Evolutionary conservation across 2,888 invertebrate species (phyloP).

Genomic region (Axea sp.): DNA sequence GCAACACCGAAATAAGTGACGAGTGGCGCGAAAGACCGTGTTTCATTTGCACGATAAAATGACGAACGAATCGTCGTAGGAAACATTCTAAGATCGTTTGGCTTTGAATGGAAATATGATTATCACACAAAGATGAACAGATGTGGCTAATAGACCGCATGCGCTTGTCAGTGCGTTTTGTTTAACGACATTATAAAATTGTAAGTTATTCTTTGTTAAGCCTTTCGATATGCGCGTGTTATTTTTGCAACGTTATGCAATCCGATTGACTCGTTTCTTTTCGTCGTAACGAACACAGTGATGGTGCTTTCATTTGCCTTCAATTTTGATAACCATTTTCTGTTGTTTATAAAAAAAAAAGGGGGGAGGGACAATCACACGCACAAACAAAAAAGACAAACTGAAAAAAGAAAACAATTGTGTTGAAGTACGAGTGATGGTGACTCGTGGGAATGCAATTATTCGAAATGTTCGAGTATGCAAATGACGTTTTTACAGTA

Average conservation of each 20-base stretch:
- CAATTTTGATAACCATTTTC: too few relatives aligned
- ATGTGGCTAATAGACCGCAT: conserved; percentile 12
- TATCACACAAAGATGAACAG: conserved; percentile 17
- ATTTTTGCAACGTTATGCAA: not conserved
- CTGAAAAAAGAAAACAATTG: too few relatives aligned
- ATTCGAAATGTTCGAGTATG: too few relatives aligned
- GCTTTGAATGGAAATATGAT: conserved; percentile 12
- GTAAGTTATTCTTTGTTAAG: not conserved
- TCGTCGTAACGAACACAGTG: not conserved
- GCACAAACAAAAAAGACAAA: too few relatives aligned
- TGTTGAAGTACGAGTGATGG: too few relatives aligned
- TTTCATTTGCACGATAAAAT: not conserved
- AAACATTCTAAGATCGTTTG: not conserved
- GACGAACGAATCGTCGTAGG: not conserved
- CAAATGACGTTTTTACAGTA: too few relatives aligned
- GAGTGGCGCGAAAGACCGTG: not conserved
- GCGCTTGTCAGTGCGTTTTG: conserved; percentile 1
- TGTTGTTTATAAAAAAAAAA: too few relatives aligned
- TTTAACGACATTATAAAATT: not conserved
- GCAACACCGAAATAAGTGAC: conserved; percentile 12
- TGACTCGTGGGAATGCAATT: too few relatives aligned
- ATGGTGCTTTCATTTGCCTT: too few relatives aligned
- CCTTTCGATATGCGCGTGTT: not conserved
- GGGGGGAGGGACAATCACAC: too few relatives aligned
- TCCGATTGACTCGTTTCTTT: not conserved